Base-by-base conservation (phyloP, 2,888 invertebrate genomes). In the Euclidia mi region DNA sequence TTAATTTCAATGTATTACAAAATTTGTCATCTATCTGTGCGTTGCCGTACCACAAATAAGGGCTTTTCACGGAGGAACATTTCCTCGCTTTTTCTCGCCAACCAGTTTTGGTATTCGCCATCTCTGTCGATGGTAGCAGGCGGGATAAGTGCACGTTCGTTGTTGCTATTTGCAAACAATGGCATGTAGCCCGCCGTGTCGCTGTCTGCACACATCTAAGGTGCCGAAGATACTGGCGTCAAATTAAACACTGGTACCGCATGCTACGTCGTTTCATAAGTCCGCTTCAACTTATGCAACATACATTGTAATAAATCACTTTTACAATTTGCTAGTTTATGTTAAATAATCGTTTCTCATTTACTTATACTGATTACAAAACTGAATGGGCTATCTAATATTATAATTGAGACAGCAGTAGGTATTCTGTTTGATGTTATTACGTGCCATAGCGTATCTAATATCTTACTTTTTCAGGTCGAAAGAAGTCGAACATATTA, bases 141-240 rank as follows among this genome's bases (percentile, higher is more conserved):
- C 76, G 66, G 76, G 70, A 83, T 83, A 83, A 86, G 80, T 85
- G 81, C 81, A 81, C 77, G 80, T 79, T 82, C 76, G 84, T 79
- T 89, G 89, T 89, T 81, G 79, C 72, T 77, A 94, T 94, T 94
- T 92, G 92, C 94, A 94, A 94, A 94, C 94, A 94, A 94, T 94
- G 79, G 91, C 89, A 82, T 93, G 94, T 94, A 84, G 84, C 78
- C 84, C 82, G 86, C 88, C 85, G 83, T 89, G 91, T 92, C 76
- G 72, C 84, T 85, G 89, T 88, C 90, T 63, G 60, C 62, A 74
- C 78, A 85, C 88, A 85, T 88, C 88, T 86, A 81, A 90, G 81
- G 85, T 76, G 82, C 86, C 88, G 84, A 84, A 85, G 79, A 82
- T 81, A 83, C 78, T 80, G 60, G 87, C 82, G 84, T 90, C 85